These are phyloP conservation scores for Schlechtendalia chinensis DNA, from an alignment of 1,140 invertebrate species.

Conservation along the genomic window DNA sequence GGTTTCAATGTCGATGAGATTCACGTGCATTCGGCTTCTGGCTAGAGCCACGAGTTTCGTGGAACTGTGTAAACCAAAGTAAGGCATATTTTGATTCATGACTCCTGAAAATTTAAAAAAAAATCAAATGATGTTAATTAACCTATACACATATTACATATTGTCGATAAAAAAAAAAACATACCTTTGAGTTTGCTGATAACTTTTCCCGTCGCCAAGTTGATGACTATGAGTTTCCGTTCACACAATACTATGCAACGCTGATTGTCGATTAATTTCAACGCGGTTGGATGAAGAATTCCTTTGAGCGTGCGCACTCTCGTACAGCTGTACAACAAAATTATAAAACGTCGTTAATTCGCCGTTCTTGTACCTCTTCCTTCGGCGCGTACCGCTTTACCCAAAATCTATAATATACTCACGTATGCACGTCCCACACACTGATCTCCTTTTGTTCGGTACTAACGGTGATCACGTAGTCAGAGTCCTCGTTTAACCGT, in stretches of 20 bases:
- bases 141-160: no score
- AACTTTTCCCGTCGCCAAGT: conserved; percentile 72
- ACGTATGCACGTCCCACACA: conserved; percentile 73
- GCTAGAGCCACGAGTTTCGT: conserved; percentile 78
- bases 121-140: background rate
- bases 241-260: conserved; percentile 77
- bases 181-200: conserved; percentile 69
- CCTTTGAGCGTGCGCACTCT: conserved; percentile 68
- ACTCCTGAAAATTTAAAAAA: conserved; percentile 61
- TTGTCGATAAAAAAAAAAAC: no score
- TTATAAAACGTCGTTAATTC: background rate
- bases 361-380: background rate
- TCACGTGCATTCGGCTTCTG: conserved; percentile 85
- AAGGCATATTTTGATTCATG: conserved; percentile 91
- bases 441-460: conserved; percentile 72
- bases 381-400: no score
- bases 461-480: conserved; percentile 71
- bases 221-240: conserved; percentile 74
- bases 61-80: conserved; percentile 76
- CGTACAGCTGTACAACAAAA: conserved; percentile 58
- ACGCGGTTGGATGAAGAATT: conserved; percentile 67
- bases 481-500: conserved; percentile 56
- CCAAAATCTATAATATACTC: no score
- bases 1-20: conserved; percentile 79
- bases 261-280: conserved; percentile 70